These are phyloP conservation scores for Thecocarcelia acutangulata DNA, from an alignment of 2,888 invertebrate genomes.

Conservation along the genomic window DNA sequence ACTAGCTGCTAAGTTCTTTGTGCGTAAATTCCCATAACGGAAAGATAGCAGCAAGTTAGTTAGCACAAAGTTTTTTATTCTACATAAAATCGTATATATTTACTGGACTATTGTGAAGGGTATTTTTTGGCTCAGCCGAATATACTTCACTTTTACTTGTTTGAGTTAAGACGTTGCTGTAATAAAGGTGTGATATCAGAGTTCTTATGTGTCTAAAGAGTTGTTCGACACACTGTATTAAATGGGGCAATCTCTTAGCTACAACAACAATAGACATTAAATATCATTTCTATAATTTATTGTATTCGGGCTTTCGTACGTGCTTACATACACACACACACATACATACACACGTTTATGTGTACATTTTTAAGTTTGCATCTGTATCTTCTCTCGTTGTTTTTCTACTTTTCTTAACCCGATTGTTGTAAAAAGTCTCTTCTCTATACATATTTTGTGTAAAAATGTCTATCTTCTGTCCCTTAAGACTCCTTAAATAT, in stretches of 20 bases:
- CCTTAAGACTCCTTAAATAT: slow-evolving; percentile 47
- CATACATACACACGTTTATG: slow-evolving; percentile 4
- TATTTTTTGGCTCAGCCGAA: too few species aligned
- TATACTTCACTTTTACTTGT: too few species aligned
- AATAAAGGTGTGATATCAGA: too few species aligned
- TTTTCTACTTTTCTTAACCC: slow-evolving; percentile 50
- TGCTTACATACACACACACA: not conserved
- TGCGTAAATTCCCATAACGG: too few species aligned
- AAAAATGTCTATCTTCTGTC: slow-evolving; percentile 45
- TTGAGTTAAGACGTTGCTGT: too few species aligned
- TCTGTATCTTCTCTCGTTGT: slow-evolving; percentile 46
- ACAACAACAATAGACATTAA: slow-evolving; percentile 58
- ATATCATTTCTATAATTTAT: slow-evolving; percentile 66
- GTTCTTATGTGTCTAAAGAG: not conserved
- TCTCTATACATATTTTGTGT: slow-evolving; percentile 8
- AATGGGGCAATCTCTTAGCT: not conserved
- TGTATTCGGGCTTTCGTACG: slow-evolving; percentile 31
- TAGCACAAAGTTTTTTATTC: too few species aligned
- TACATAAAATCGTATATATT: too few species aligned
- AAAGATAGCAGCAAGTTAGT: too few species aligned
- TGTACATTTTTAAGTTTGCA: slow-evolving; percentile 23
- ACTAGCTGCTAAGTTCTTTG: too few species aligned
- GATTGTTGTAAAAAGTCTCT: slow-evolving; percentile 40
- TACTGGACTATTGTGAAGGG: too few species aligned
- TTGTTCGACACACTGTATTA: not conserved